phyloP scores from a whole-genome alignment of 1,140 invertebrate genomes.

The Caenorhabditis remanei region DNA sequence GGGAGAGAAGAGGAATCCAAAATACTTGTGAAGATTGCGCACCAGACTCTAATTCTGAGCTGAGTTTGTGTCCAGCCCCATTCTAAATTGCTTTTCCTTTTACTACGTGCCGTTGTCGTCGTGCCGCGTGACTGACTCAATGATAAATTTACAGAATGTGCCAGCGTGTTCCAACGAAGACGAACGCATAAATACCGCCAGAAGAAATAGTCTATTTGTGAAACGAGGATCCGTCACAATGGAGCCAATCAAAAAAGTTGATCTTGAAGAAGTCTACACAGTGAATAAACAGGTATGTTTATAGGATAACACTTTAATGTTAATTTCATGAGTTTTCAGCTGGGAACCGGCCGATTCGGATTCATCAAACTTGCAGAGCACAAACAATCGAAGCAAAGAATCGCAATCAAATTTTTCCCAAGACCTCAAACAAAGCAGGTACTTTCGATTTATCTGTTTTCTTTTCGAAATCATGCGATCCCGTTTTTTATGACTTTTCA shows the following conservation, averaged over 20 bases:
- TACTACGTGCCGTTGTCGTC: conserved; percentile 35
- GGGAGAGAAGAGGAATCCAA: conserved; percentile 37
- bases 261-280: conserved; percentile 69
- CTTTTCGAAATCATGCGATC: neutral
- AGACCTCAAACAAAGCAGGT: conserved; percentile 74
- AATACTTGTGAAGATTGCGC: conserved; percentile 51
- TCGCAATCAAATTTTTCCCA: conserved; percentile 75
- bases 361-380: conserved; percentile 75
- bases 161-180: conserved; percentile 51
- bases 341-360: conserved; percentile 74
- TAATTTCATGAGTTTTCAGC: conserved; percentile 63
- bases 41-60: conserved; percentile 50
- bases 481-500: conserved; percentile 31
- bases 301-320: neutral
- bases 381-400: conserved; percentile 69
- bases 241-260: conserved; percentile 71
- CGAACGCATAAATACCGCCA: conserved; percentile 26
- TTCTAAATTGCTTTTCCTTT: conserved; percentile 45
- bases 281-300: conserved; percentile 69
- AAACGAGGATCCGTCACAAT: conserved; percentile 69
- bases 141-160: conserved; percentile 59
- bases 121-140: conserved; percentile 8
- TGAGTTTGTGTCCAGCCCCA: neutral
- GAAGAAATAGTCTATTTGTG: conserved; percentile 63
- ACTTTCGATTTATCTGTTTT: neutral